Evolutionary conservation across 2,113 vertebrate genomes (phyloP).

Genomic region (Paradisaea rubra): DNA sequence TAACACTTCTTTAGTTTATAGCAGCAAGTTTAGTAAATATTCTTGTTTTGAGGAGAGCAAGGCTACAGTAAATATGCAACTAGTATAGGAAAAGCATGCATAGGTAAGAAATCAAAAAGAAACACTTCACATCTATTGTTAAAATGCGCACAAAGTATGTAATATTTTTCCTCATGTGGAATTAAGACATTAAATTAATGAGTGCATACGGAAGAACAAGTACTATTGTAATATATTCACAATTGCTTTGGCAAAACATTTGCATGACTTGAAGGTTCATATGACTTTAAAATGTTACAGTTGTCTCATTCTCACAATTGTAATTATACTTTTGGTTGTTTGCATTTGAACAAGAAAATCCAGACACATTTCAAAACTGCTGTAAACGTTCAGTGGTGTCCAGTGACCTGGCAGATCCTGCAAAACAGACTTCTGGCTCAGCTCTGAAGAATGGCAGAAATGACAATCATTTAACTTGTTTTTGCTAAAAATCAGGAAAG

Average conservation of each 20-base stretch:
- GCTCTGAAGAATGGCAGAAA: background rate
- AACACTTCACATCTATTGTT: background rate
- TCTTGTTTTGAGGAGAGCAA: background rate
- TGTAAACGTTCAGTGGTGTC: background rate
- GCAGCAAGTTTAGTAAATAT: background rate
- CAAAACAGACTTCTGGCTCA: background rate
- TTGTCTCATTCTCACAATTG: background rate
- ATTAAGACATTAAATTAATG: background rate
- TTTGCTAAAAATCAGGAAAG: background rate
- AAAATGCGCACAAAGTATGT: background rate
- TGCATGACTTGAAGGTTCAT: background rate
- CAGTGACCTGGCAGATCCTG: background rate
- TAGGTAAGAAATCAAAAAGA: background rate
- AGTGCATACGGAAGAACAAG: background rate
- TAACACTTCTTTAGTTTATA: background rate
- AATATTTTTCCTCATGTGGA: background rate
- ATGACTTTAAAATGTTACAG: background rate
- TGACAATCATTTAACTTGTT: background rate
- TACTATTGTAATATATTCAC: background rate
- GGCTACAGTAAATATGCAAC: background rate
- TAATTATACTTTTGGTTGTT: background rate
- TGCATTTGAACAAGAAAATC: background rate
- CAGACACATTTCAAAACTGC: rapidly evolving
- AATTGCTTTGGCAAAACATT: background rate
- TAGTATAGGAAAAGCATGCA: background rate